phyloP scores from a whole-genome alignment of 1,140 invertebrate genomes.

The Neoseiulus cucumeris region DNA sequence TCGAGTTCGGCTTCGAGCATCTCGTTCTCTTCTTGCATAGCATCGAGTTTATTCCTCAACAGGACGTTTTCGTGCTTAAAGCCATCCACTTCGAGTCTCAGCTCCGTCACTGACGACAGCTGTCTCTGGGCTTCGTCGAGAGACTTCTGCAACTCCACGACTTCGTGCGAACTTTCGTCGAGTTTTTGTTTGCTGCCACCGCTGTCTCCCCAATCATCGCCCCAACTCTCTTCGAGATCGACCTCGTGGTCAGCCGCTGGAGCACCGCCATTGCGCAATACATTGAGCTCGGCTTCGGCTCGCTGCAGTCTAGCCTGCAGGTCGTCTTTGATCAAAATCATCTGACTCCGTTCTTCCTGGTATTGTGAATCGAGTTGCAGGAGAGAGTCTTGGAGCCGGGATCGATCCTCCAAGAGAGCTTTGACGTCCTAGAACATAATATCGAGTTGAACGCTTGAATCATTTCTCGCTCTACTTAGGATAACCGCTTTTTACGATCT shows the following conservation, averaged over 20 bases:
- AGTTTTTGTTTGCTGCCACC: neutral
- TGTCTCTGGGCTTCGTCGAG: conserved; percentile 1
- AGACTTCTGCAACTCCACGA: neutral
- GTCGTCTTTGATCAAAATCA: conserved; percentile 2
- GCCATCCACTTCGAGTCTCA: neutral
- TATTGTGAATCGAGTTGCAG: neutral
- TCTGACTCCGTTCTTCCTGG: neutral
- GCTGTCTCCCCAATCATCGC: neutral
- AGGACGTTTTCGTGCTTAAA: neutral
- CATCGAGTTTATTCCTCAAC: neutral
- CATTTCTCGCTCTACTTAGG: too few species aligned
- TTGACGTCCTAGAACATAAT: neutral
- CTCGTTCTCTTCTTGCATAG: neutral
- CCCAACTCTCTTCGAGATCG: neutral
- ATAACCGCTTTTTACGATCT: too few species aligned
- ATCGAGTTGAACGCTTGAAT: too few species aligned
- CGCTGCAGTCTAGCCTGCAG: neutral
- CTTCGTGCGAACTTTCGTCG: neutral
- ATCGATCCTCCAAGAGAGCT: neutral
- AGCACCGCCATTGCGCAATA: neutral
- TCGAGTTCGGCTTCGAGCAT: neutral
- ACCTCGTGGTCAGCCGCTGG: conserved; percentile 5
- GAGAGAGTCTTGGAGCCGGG: neutral
- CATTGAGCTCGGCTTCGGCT: neutral
- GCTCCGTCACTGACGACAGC: neutral